phyloP scores from a whole-genome alignment of 2,113 vertebrate genomes.

The Grammomys surdaster region DNA sequence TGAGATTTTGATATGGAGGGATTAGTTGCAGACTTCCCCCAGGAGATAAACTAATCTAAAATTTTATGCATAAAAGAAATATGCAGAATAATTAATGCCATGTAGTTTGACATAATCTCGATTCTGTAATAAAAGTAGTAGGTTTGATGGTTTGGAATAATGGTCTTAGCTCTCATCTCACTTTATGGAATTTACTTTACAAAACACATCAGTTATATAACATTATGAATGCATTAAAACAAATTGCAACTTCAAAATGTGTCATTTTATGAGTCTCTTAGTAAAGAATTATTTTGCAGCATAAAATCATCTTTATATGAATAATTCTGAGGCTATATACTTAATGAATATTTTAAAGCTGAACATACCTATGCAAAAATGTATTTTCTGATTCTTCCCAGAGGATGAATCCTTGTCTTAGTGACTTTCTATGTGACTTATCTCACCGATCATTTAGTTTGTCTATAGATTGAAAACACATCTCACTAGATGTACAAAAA shows the following conservation, averaged over 20 bases:
- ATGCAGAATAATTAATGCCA: conserved; percentile 53
- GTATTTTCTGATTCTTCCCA: conserved; percentile 45
- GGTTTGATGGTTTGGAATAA: conserved; percentile 66
- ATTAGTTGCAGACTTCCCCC: background rate
- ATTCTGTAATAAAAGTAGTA: conserved; percentile 52
- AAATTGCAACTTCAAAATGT: conserved; percentile 63
- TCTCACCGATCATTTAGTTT: background rate
- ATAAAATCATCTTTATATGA: conserved; percentile 49
- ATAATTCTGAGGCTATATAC: conserved; percentile 47
- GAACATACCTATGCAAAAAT: conserved; percentile 30
- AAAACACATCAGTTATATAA: conserved; percentile 58
- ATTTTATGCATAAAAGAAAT: conserved; percentile 54
- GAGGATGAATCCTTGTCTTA: conserved; percentile 25
- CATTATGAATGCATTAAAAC: conserved; percentile 65
- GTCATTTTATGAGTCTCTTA: conserved; percentile 62
- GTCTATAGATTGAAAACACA: background rate
- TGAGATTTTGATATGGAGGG: conserved; percentile 28
- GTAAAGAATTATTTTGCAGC: conserved; percentile 57
- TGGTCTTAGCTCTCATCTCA: conserved; percentile 54
- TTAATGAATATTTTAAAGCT: conserved; percentile 37
- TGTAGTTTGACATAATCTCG: conserved; percentile 57
- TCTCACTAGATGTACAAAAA: conserved; percentile 5
- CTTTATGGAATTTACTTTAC: conserved; percentile 62
- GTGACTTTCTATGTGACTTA: conserved; percentile 29
- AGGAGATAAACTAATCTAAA: conserved; percentile 58